Evolutionary conservation across 2,797 vertebrate genomes (phyloP).

Genomic region (Malurus leucopterus): DNA sequence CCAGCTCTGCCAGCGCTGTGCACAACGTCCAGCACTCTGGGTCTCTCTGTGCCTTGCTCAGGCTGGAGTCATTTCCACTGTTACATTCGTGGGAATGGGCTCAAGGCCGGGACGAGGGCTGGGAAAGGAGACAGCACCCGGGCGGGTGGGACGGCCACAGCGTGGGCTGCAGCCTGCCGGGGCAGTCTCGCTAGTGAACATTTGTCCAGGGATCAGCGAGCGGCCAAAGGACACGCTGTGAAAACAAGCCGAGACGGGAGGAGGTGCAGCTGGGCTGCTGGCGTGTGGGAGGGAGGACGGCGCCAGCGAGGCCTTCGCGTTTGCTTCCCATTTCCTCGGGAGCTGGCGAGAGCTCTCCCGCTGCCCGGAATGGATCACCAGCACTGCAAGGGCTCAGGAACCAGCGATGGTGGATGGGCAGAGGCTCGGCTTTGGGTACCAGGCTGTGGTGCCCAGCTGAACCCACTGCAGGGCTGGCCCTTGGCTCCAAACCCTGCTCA

Average conservation of each 20-base stretch:
- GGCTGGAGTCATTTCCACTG: not conserved
- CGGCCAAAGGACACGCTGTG: conserved; percentile 16
- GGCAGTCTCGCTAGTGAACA: not conserved
- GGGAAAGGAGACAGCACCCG: not conserved
- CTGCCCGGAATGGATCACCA: not conserved
- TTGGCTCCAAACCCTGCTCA: not conserved
- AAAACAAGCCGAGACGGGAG: conserved; percentile 20
- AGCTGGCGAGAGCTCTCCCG: not conserved
- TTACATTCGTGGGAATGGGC: not conserved
- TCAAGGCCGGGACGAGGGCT: not conserved
- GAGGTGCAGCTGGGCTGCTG: conserved; percentile 39
- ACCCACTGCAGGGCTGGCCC: not conserved
- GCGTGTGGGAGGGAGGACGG: not conserved
- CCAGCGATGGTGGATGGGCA: not conserved
- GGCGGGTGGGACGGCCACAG: not conserved
- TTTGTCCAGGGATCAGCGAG: not conserved
- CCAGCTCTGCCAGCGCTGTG: not conserved
- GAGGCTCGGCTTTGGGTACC: rapidly evolving
- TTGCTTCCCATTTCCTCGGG: conserved; percentile 8
- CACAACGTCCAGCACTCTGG: not conserved
- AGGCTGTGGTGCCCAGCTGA: not conserved
- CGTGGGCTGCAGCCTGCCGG: not conserved
- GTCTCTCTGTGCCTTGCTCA: not conserved
- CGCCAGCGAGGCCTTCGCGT: not conserved
- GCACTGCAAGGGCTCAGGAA: not conserved